Evolutionary conservation across 2,888 invertebrate species (phyloP), one percentile per base, ranked within the genome.

Genomic region (Aproaerema taeniolella): DNA sequence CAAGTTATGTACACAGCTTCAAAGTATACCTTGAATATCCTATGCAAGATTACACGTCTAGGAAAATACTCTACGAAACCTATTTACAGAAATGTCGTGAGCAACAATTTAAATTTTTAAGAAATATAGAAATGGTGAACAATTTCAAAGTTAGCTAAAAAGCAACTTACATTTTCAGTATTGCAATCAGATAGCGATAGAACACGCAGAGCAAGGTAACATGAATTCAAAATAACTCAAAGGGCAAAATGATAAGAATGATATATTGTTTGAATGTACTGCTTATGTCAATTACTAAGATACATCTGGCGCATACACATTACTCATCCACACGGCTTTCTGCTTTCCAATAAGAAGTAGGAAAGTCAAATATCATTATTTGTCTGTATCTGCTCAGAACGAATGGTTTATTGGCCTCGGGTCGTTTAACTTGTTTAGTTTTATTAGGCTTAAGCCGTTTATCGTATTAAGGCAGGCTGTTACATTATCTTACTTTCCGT

Each of bases 401-500:
- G 58, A 55, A 35, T 71, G 61, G 62, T 75, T 79, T 76, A 79
- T 77, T 72, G 72, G 61, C 56, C 61, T 40, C 49, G 50, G 49
- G 58, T 61, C 70, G 71, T 76, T 80, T 72, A 76, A 78, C 78
- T 81, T 81, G 72, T 82, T 81, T 76, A 81, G 72, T 78, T 79
- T 81, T 77, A 81, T 81, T 80, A 69, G 60, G 45, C 60, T 70
- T 68, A 65, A 70, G 66, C 61, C 78, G 74, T 81, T 82, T 81
- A 81, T 79, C 73, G 74, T 77, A 74, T 82, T 75, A 78, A 80
- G 74, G 70, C 65, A 66, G 66, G 67, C 68, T 67, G 67, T 61
- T 63, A 58, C 29, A 66, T 67, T 72, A 71, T 67, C 66, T 62
- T 55, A 53, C 45, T 58, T 61, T 64, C 60, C 60, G 68, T 69